Base-by-base conservation (phyloP, 2,888 invertebrate genomes). In the Bombyx huttoni region DNA sequence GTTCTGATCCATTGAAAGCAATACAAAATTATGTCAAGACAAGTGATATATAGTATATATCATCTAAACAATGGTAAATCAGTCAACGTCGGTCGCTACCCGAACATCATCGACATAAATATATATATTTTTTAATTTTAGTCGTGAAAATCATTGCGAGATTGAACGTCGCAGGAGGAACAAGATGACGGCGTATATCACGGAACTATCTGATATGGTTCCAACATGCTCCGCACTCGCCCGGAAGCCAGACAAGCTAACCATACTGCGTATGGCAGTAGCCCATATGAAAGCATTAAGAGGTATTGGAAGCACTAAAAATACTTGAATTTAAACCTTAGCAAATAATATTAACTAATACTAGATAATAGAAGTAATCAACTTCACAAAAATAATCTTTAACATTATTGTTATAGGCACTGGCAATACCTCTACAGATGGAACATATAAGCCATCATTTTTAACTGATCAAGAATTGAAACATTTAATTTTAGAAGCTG, bases 101-200 rank as follows among this genome's bases (percentile, higher is more conserved):
- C 24, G 24, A 47, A 49, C 33, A 54, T 54, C 53, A 49, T 53
- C 24, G 24, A 24, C 24, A 50, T 14, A 14, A 50, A 33, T 47
- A n/a, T 46, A 46, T 46, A 46, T 46, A 46, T 46, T 46, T 47
- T 51, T n/a, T 34, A 51, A 40, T 68, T 64, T 35, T 61, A 92
- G 96, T 87, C 96, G 98, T 80, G 98, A 98, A 91, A 98, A 98
- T 82, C 98, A 99, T 89, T 98, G 98, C 89, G 98, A 99, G 89
- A 99, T 99, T 81, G 99, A 99, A 88, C 92, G 99, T 66, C 92
- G 99, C 67, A 91, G 99, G 67, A 92, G 99, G 67, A 99, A 99
- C 91, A 99, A 99, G 94, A 99, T 99, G 99, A 98, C 99, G 68
- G 97, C 98, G 64, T 99, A 99, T 89, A 99, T 99, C 84, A 98